phyloP scores from a whole-genome alignment of 2,113 vertebrate genomes.

The Patagioenas fasciata region DNA sequence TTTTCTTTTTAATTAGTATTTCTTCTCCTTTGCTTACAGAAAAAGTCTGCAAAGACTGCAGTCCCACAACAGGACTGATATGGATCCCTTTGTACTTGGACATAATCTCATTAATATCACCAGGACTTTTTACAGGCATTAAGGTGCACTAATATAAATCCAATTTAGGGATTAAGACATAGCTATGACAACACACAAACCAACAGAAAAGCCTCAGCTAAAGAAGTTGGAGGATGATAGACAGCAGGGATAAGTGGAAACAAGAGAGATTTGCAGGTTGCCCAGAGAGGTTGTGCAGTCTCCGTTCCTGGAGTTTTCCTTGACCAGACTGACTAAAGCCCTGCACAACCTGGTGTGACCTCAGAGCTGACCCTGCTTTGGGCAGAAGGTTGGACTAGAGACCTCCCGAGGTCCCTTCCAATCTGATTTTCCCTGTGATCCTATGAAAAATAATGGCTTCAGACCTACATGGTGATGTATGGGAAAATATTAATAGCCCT shows the following conservation, averaged over 20 bases:
- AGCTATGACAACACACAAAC: neutral
- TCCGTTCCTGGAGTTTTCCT: neutral
- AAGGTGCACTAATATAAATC: neutral
- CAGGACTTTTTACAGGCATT: neutral
- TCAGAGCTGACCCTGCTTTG: neutral
- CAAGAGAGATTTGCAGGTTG: neutral
- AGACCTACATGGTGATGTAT: neutral
- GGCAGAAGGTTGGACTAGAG: neutral
- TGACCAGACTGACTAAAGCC: neutral
- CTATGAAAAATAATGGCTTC: neutral
- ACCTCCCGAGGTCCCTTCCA: neutral
- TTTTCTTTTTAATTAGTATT: neutral
- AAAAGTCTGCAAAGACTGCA: neutral
- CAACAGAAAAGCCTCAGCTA: neutral
- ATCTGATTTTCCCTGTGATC: neutral
- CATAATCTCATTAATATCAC: neutral
- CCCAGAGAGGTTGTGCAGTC: neutral
- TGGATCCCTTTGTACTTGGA: neutral
- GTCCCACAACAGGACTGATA: neutral
- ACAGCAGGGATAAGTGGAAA: neutral
- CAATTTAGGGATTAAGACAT: neutral
- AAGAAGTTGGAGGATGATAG: neutral
- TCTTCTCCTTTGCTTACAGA: neutral
- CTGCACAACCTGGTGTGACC: neutral
- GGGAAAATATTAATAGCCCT: neutral